Conservation (phyloP, 2,797 vertebrate species). For the Neolamprologus multifasciatus region DNA sequence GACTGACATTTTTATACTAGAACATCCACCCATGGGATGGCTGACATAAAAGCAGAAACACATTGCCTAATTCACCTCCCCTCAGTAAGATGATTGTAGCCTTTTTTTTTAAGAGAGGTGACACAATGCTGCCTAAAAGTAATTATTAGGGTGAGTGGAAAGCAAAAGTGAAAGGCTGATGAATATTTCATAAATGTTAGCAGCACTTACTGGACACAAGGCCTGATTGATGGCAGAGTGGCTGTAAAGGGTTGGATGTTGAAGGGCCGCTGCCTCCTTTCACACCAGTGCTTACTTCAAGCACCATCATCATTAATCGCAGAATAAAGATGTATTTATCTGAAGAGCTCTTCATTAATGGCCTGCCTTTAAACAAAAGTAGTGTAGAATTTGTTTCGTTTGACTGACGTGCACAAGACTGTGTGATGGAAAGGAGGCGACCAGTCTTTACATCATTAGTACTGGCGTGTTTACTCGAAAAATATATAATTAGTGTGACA, state of each 20-base stretch:
- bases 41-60: conserved; percentile 81
- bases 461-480: neutral
- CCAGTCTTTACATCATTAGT: neutral
- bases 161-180: conserved; percentile 95
- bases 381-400: conserved; percentile 72
- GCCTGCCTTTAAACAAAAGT: conserved; percentile 85
- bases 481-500: neutral
- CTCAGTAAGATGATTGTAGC: conserved; percentile 93
- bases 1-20: conserved; percentile 75
- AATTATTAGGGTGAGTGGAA: conserved; percentile 92
- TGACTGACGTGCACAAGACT: conserved; percentile 63
- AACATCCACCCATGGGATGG: conserved; percentile 80
- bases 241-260: conserved; percentile 89
- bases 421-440: conserved; percentile 32
- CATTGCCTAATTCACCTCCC: conserved; percentile 83
- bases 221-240: conserved; percentile 95
- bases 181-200: conserved; percentile 99
- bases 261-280: conserved; percentile 84
- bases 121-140: conserved; percentile 82
- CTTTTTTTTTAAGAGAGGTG: conserved; percentile 42
- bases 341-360: conserved; percentile 94
- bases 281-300: conserved; percentile 80
- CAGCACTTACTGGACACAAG: conserved; percentile 92
- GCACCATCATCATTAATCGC: conserved; percentile 83
- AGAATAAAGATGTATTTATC: conserved; percentile 88